A percentile compares a stretch with the other conserved stretches of the same genome.
Evolutionary conservation across 1,140 invertebrate species (phyloP).

Genomic region (Phymastichus coffea): DNA sequence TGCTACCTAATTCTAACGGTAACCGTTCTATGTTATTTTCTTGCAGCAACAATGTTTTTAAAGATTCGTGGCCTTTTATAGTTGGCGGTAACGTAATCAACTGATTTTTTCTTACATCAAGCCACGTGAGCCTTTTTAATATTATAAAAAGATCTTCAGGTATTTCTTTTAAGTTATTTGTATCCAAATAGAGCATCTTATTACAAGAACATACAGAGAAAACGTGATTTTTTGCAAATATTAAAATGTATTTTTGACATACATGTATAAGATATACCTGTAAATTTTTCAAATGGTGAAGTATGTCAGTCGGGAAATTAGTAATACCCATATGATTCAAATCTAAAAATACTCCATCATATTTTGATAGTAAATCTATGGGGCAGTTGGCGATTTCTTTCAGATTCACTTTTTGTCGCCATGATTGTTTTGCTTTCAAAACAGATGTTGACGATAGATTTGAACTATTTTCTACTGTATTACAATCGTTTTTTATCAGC

Average conservation of each 20-base stretch:
- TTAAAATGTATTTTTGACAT: background rate
- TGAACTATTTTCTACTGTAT: background rate
- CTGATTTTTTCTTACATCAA: constrained; percentile 61
- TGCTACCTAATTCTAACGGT: constrained; percentile 59
- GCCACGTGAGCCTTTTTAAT: constrained; percentile 57
- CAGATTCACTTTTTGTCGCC: background rate
- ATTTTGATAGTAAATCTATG: constrained; percentile 5
- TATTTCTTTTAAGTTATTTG: constrained; percentile 55
- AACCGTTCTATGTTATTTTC: constrained; percentile 59
- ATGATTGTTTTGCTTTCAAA: background rate
- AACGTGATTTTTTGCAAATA: constrained; percentile 8
- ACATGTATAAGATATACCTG: constrained; percentile 28
- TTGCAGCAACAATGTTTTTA: constrained; percentile 61
- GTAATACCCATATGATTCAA: constrained; percentile 30
- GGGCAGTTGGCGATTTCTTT: background rate
- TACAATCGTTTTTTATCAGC: background rate
- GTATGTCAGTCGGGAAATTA: constrained; percentile 35
- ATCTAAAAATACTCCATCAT: constrained; percentile 28
- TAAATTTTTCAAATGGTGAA: constrained; percentile 31
- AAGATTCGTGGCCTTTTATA: constrained; percentile 55
- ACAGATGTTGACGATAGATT: background rate
- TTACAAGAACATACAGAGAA: constrained; percentile 24
- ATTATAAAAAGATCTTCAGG: constrained; percentile 57
- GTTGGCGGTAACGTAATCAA: constrained; percentile 54
- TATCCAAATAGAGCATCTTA: constrained; percentile 61